Base-by-base conservation (phyloP, 2,113 vertebrate genomes). In the Xiphophorus maculatus region DNA sequence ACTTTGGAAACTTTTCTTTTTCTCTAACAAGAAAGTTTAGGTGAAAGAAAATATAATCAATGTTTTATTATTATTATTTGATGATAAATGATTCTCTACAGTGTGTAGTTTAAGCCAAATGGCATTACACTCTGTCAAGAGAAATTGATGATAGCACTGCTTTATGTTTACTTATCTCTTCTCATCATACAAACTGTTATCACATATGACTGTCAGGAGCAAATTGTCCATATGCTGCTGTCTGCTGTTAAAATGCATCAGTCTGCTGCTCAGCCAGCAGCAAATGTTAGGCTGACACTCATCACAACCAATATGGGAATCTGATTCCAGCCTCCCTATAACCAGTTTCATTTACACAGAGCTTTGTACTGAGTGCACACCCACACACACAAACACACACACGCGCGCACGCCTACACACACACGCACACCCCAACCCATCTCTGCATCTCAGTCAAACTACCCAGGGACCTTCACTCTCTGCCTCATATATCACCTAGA, bases 401-500 rank as follows among this genome's bases (percentile, higher is more conserved):
- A 66, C 11, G n/a, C 28, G 15, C 42, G 15, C 14, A 17, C 42
- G 5, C 14, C 30, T 3, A 30, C 61, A 66, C 61, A 5, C 37
- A 28, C 25, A 48, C 22, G 71, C 11, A 32, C 28, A 48, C 29
- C 58, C 66, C 63, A 78, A 85, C 64, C 77, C 66, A 83, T 88
- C 79, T 76, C 77, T 74, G 42, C 63, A 83, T 85, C 80, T 71
- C 72, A 67, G 81, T 77, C 51, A 70, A 77, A 75, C 81, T 80
- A 86, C 73, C 75, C n/a, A 66, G 79, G 79, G 84, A 88, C 79
- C 69, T 80, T 80, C 76, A 70, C 68, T 40, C 44, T 1, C 48
- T 35, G 37, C 75, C 80, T 90, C 67, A 79, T 89, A 82, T 63
- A 88, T 91, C 86, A 91, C 51, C 54, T 10, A 74, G 84, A 89